phyloP scores from a whole-genome alignment of 2,888 invertebrate genomes.

The Mylabris sibirica region DNA sequence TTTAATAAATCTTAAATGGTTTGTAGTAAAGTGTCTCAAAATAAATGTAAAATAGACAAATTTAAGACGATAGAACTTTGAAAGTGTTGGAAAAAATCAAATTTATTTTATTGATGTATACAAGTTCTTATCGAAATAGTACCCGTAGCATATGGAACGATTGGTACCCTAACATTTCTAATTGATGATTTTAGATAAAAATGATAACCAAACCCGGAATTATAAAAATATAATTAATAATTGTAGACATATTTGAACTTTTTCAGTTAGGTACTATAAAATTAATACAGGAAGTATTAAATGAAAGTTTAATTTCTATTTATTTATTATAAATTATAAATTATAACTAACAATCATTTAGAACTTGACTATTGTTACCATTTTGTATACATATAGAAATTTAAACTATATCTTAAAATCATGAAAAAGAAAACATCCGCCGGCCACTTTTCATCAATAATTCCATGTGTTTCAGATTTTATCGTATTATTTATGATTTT shows the following conservation, averaged over 20 bases:
- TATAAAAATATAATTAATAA: background rate
- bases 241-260: background rate
- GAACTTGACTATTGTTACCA: background rate
- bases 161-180: too few species aligned
- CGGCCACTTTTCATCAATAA: background rate
- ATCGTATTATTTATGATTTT: conserved; percentile 7
- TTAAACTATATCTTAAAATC: background rate
- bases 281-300: background rate
- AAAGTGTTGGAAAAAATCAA: too few species aligned
- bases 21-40: too few species aligned
- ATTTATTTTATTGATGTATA: too few species aligned
- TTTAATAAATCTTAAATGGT: too few species aligned
- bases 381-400: background rate
- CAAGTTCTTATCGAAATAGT: too few species aligned
- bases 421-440: background rate
- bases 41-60: too few species aligned
- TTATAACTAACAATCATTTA: background rate
- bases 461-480: background rate
- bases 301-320: background rate
- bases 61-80: too few species aligned
- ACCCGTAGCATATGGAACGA: too few species aligned
- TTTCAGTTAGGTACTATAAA: background rate
- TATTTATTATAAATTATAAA: too few species aligned
- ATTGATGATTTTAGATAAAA: background rate
- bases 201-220: background rate